A percentile compares a stretch with the other conserved stretches of the same genome.
Evolutionary conservation across 2,888 invertebrate genomes (phyloP).

Genomic region (Cheilosia urbana): DNA sequence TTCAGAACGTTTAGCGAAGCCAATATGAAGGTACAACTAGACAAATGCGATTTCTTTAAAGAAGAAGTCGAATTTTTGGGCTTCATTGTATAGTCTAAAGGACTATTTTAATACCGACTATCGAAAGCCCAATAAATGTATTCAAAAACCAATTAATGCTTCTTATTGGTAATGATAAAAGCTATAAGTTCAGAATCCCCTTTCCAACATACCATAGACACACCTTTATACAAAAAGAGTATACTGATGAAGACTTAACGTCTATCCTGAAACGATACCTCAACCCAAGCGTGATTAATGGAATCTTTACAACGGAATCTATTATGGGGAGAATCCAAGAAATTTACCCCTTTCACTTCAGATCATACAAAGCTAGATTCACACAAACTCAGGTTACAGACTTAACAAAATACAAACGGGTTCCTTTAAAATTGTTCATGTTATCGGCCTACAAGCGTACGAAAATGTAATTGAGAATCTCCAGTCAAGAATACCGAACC

Average conservation of each 20-base stretch:
- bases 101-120: slow-evolving; percentile 14
- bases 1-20: too few relatives aligned
- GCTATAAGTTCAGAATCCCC: slow-evolving; percentile 16
- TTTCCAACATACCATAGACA: slow-evolving; percentile 41
- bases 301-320: slow-evolving; percentile 15
- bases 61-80: too few relatives aligned
- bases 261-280: background rate
- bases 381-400: slow-evolving; percentile 30
- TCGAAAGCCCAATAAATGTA: slow-evolving; percentile 37
- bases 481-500: too few relatives aligned
- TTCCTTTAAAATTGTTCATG: background rate
- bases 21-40: too few relatives aligned
- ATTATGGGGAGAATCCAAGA: slow-evolving; percentile 27
- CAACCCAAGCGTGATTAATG: slow-evolving; percentile 26
- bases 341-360: slow-evolving; percentile 8
- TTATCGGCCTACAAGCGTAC: background rate
- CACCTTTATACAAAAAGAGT: background rate
- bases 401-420: background rate
- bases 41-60: too few relatives aligned
- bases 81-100: too few relatives aligned
- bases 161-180: background rate
- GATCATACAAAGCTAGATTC: slow-evolving; percentile 6
- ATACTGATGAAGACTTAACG: slow-evolving; percentile 18
- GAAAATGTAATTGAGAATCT: background rate
- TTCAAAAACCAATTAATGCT: slow-evolving; percentile 29